These are phyloP conservation scores for Panurus biarmicus DNA, from an alignment of 2,113 vertebrate genomes.

Conservation along the genomic window DNA sequence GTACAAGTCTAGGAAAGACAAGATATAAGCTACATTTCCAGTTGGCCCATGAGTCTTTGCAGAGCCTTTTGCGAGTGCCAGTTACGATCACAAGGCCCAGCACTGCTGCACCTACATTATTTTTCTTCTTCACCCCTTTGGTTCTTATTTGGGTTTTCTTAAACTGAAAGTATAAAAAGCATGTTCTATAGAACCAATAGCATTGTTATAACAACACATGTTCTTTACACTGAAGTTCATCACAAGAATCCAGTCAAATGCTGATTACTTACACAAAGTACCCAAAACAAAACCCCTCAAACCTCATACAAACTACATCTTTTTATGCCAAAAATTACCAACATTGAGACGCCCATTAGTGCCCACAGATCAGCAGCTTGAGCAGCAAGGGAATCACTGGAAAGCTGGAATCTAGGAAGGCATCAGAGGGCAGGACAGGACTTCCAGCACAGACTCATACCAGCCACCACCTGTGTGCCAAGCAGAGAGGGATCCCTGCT, in stretches of 20 bases:
- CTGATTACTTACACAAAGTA: neutral
- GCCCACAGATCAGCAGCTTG: accelerated
- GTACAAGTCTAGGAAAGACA: neutral
- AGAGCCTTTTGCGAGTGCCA: neutral
- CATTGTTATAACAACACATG: neutral
- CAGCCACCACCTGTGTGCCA: neutral
- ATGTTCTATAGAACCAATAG: neutral
- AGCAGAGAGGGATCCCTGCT: accelerated
- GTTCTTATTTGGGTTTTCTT: neutral
- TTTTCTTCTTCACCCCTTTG: neutral
- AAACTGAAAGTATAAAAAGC: neutral
- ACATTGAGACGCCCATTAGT: too few species aligned
- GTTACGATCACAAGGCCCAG: neutral
- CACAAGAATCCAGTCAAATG: neutral
- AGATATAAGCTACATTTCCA: neutral
- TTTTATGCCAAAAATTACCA: neutral
- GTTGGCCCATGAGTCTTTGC: neutral
- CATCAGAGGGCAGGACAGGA: neutral
- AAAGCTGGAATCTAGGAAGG: neutral
- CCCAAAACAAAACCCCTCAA: neutral
- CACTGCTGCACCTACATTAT: neutral
- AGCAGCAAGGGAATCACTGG: neutral
- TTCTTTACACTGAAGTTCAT: neutral
- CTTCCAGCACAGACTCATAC: neutral
- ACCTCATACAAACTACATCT: neutral